Conservation (phyloP, 2,888 invertebrate genomes). For the Alloscopus bannaensis region DNA sequence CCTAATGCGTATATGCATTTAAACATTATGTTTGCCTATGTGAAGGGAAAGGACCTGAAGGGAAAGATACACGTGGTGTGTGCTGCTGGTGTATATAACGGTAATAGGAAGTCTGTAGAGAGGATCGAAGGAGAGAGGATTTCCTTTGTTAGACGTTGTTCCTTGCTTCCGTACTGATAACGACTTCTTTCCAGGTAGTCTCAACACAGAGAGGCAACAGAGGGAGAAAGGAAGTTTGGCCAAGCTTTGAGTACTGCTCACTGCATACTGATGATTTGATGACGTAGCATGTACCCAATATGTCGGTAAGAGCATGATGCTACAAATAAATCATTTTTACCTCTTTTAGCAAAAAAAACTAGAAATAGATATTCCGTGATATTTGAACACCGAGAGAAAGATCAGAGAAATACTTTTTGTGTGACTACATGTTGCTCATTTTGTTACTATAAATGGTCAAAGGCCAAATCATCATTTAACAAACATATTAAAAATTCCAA, state of each 20-base stretch:
- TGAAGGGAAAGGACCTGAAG: neutral
- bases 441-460: no score
- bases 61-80: slow-evolving; percentile 2
- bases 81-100: slow-evolving; percentile 5
- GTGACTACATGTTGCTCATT: no score
- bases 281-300: neutral
- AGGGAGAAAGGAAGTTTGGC: neutral
- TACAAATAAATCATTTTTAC: neutral
- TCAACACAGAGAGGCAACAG: neutral
- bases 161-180: slow-evolving; percentile 42
- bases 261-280: no score
- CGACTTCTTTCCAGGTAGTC: slow-evolving; percentile 37
- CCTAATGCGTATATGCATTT: no score
- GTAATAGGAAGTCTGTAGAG: slow-evolving; percentile 7
- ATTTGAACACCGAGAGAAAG: no score
- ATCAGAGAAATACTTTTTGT: no score
- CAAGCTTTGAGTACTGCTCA: no score
- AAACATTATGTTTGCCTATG: neutral
- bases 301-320: neutral
- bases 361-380: no score
- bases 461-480: no score
- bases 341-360: no score
- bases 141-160: slow-evolving; percentile 52
- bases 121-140: slow-evolving; percentile 35
- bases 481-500: no score